These are phyloP conservation scores for Sebastes schlegelii DNA, from an alignment of 2,113 vertebrate species.

Conservation along the genomic window DNA sequence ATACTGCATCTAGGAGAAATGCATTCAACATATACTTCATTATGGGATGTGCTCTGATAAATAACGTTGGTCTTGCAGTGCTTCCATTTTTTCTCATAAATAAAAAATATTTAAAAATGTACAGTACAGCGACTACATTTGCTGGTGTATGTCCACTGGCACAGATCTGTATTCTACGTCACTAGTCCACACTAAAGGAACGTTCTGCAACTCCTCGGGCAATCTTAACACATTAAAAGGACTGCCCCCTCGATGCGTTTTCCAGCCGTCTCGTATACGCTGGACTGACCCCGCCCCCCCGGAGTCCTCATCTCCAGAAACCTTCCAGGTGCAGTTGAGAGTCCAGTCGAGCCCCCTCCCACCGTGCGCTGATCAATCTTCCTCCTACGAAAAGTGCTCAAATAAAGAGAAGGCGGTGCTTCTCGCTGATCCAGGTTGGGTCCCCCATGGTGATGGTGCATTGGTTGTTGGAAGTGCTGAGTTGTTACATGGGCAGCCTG, in stretches of 20 bases:
- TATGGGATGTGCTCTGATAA: conserved; percentile 79
- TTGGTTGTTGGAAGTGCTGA: conserved; percentile 48
- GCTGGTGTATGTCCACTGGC: conserved; percentile 58
- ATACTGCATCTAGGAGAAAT: conserved; percentile 68
- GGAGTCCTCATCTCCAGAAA: conserved; percentile 29
- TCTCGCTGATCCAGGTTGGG: conserved; percentile 49
- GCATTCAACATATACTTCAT: conserved; percentile 59
- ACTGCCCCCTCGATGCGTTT: neutral
- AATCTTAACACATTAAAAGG: conserved; percentile 21
- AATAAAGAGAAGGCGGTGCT: conserved; percentile 48
- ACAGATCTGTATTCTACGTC: conserved; percentile 58
- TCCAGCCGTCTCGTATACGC: neutral
- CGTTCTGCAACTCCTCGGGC: conserved; percentile 25
- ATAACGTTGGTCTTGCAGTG: conserved; percentile 83
- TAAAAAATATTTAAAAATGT: conserved; percentile 77
- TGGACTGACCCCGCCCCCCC: conserved; percentile 2
- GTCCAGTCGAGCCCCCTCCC: conserved; percentile 31
- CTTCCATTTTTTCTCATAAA: conserved; percentile 80
- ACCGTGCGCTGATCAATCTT: conserved; percentile 43
- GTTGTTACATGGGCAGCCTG: conserved; percentile 78
- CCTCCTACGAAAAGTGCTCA: conserved; percentile 73
- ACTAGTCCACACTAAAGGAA: conserved; percentile 60
- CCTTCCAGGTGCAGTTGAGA: conserved; percentile 32
- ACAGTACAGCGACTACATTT: conserved; percentile 71
- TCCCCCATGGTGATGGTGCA: conserved; percentile 64